Conservation (phyloP, 2,113 vertebrate genomes). For the Nothobranchius furzeri region DNA sequence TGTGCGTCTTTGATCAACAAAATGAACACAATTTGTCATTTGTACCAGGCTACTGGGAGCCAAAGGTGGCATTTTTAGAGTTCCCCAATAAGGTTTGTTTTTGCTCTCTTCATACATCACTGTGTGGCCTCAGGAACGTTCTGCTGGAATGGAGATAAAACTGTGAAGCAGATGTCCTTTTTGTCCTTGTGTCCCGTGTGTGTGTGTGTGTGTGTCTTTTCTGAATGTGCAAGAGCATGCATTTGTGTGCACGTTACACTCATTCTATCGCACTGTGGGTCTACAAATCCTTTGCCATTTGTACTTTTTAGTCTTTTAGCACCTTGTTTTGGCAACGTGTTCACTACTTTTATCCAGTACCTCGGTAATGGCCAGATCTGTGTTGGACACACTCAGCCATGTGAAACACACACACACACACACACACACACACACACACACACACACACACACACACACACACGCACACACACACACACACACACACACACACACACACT, state of each 20-base stretch:
- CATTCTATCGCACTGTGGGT: background rate
- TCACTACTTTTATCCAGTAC: constrained; percentile 60
- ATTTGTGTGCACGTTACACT: constrained; percentile 9
- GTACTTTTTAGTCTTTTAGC: constrained; percentile 68
- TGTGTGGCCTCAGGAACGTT: constrained; percentile 29
- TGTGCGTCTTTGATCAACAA: constrained; percentile 48
- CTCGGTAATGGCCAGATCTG: constrained; percentile 50
- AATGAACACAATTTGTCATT: constrained; percentile 47
- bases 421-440: constrained; percentile 4
- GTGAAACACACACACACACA: constrained; percentile 5
- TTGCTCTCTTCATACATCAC: constrained; percentile 44
- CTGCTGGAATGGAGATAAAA: constrained; percentile 55
- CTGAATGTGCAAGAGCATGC: background rate
- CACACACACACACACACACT: too few species aligned
- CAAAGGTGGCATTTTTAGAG: constrained; percentile 35
- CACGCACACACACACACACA: too few species aligned
- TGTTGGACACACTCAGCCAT: constrained; percentile 9
- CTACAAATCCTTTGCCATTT: constrained; percentile 49
- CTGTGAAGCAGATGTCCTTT: constrained; percentile 56
- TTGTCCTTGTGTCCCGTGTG: constrained; percentile 49
- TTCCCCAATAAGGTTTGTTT: constrained; percentile 38
- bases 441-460: constrained; percentile 12
- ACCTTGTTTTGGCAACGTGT: constrained; percentile 74
- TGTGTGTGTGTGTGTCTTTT: background rate
- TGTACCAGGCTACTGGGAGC: constrained; percentile 17